Conservation (phyloP, 2,797 vertebrate genomes). For the Crax fasciolata region DNA sequence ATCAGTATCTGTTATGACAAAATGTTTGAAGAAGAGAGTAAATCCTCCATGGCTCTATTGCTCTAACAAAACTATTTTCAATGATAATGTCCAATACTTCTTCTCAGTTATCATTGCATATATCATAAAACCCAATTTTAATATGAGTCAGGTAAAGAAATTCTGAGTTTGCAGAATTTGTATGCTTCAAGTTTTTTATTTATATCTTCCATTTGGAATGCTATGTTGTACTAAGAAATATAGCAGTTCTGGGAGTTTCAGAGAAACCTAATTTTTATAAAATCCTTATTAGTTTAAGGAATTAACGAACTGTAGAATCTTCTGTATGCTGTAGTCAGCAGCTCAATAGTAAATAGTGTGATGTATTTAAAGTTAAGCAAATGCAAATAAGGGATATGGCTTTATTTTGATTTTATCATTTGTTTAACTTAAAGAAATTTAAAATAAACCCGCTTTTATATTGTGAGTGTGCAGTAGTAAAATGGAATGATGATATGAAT, state of each 20-base stretch:
- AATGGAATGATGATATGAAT: not conserved
- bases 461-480: not conserved
- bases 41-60: not conserved
- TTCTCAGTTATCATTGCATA: not conserved
- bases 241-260: not conserved
- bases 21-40: not conserved
- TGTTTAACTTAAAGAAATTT: slow-evolving; percentile 16
- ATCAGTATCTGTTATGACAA: not conserved
- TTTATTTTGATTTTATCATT: not conserved
- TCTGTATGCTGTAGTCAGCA: not conserved
- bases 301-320: not conserved
- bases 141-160: not conserved
- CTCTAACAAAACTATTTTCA: not conserved
- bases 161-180: not conserved
- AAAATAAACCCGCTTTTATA: not conserved
- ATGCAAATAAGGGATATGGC: not conserved
- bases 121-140: not conserved
- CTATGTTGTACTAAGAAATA: not conserved
- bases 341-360: not conserved
- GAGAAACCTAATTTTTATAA: not conserved
- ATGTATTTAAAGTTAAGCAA: not conserved
- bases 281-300: not conserved
- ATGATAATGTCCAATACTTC: not conserved
- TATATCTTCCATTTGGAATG: not conserved
- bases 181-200: slow-evolving; percentile 1